Conservation (phyloP, 2,888 invertebrate species). For the Nemurella pictetii region DNA sequence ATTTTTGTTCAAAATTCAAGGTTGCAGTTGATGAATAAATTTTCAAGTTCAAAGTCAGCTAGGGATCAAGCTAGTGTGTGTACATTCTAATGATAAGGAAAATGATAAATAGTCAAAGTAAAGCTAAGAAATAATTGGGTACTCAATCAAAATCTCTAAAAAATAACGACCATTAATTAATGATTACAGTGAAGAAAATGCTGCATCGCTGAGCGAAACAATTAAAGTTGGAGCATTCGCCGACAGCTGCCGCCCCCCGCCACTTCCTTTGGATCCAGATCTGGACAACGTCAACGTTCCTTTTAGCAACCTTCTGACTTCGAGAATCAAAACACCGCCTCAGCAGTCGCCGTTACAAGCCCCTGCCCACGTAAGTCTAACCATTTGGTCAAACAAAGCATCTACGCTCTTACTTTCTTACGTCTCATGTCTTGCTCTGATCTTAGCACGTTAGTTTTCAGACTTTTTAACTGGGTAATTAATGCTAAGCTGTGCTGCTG, state of each 20-base stretch:
- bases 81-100: neutral
- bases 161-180: neutral
- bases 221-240: slow-evolving; percentile 79
- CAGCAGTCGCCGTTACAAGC: slow-evolving; percentile 41
- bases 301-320: slow-evolving; percentile 61
- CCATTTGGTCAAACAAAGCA: too few species aligned
- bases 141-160: neutral
- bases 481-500: too few species aligned
- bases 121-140: neutral
- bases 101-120: neutral
- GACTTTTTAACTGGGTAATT: too few species aligned
- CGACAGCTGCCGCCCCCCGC: slow-evolving; percentile 59
- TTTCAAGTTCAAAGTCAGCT: neutral
- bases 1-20: neutral
- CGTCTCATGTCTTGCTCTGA: too few species aligned
- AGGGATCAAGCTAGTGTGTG: neutral
- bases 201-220: slow-evolving; percentile 67
- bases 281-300: slow-evolving; percentile 65
- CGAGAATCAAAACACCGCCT: slow-evolving; percentile 49
- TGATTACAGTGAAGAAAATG: slow-evolving; percentile 66
- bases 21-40: neutral
- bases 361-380: neutral
- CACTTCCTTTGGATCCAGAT: slow-evolving; percentile 51
- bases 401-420: too few species aligned
- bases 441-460: too few species aligned